Conservation (phyloP, 2,797 vertebrate species). For the Philypnodon macrostomus region DNA sequence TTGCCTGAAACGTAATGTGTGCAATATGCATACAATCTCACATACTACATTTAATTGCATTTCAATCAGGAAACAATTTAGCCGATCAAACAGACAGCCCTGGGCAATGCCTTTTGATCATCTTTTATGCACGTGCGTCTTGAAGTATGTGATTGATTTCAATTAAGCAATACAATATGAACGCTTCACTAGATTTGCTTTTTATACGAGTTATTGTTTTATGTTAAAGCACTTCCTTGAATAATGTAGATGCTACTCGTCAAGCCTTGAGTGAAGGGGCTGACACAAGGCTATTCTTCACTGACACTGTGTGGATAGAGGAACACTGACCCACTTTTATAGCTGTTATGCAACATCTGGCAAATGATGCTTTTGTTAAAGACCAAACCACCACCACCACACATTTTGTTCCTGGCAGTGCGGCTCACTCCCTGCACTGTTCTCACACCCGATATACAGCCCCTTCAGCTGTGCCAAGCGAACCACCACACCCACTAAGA, state of each 20-base stretch:
- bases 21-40: too few relatives aligned
- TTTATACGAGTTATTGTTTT: too few relatives aligned
- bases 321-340: conserved; percentile 57
- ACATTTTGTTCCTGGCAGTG: conserved; percentile 15
- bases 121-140: too few relatives aligned
- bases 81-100: too few relatives aligned
- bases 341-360: conserved; percentile 66
- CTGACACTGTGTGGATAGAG: conserved; percentile 15
- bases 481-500: conserved; percentile 18
- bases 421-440: conserved; percentile 5
- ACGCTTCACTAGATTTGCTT: too few relatives aligned
- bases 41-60: too few relatives aligned
- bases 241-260: conserved; percentile 4
- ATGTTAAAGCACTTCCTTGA: conserved; percentile 7
- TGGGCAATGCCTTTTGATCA: too few relatives aligned
- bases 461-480: background rate
- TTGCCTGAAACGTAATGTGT: too few relatives aligned
- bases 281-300: conserved; percentile 34
- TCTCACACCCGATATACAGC: background rate
- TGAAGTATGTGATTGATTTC: too few relatives aligned
- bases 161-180: too few relatives aligned
- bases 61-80: too few relatives aligned
- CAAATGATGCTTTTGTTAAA: conserved; percentile 42
- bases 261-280: conserved; percentile 8
- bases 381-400: conserved; percentile 40